phyloP scores from a whole-genome alignment of 2,888 invertebrate genomes.

The Abscondita cerata region DNA sequence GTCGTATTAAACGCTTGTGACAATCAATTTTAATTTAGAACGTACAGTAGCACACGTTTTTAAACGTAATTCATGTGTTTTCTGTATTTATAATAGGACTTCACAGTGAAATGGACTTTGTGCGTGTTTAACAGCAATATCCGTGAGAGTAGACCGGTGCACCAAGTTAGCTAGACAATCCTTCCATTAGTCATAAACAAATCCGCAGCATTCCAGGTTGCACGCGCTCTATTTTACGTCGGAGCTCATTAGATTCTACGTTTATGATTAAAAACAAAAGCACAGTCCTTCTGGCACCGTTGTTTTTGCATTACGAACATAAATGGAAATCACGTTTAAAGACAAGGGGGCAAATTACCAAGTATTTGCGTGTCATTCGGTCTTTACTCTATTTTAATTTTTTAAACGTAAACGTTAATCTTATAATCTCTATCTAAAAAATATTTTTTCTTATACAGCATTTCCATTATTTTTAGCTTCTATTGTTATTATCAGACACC shows the following conservation, averaged over 20 bases:
- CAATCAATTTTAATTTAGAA: constrained; percentile 50
- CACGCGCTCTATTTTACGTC: constrained; percentile 36
- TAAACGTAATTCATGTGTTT: constrained; percentile 46
- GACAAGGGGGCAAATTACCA: constrained; percentile 1
- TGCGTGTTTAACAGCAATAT: constrained; percentile 50
- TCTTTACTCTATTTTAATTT: constrained; percentile 25
- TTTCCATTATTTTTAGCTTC: too few relatives aligned
- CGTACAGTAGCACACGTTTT: constrained; percentile 45
- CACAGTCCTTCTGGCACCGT: constrained; percentile 35
- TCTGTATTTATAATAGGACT: constrained; percentile 47
- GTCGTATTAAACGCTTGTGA: constrained; percentile 39
- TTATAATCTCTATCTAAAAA: constrained; percentile 7
- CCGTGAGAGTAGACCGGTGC: constrained; percentile 46
- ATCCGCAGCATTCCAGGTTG: constrained; percentile 41
- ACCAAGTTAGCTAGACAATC: constrained; percentile 46
- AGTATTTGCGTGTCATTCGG: constrained; percentile 16
- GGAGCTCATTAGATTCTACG: constrained; percentile 37
- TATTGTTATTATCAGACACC: too few relatives aligned
- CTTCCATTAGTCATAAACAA: constrained; percentile 43
- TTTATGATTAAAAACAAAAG: constrained; percentile 42
- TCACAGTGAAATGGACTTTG: constrained; percentile 50
- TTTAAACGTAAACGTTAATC: constrained; percentile 23
- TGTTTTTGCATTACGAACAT: constrained; percentile 29
- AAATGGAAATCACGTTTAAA: constrained; percentile 16
- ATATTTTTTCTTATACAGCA: too few relatives aligned